Evolutionary conservation across 1,140 invertebrate species (phyloP), one percentile per base, ranked within the genome.

Genomic region (Calycopis cecrops): DNA sequence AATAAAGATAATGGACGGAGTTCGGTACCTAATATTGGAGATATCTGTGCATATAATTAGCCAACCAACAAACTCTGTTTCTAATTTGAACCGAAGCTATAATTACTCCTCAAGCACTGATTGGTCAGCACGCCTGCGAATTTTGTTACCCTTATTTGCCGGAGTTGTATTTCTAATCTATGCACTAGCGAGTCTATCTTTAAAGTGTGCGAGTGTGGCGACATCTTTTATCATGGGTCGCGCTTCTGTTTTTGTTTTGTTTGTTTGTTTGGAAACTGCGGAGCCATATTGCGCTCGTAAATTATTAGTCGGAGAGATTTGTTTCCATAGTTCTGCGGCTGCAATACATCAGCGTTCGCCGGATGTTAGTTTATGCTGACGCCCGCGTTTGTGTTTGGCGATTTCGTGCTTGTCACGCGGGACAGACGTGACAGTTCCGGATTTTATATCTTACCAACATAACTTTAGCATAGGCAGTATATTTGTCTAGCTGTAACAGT

Each of bases 271-370:
- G 75, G 69, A 65, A 79, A 75, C 71, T 73, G 69, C 67, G 76
- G 59, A 67, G 69, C 76, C 72, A 83, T 82, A 86, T 80, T 81
- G 80, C 79, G 74, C 70, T 68, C 71, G 76, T 86, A 81, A 86
- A 83, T 86, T 81, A 83, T 86, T 78, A 66, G 67, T 56, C 60
- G 62, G 72, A 76, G 80, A 86, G 80, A 86, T 85, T 85, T 85
- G 83, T 84, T 84, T 81, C 77, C 78, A 81, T 84, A 83, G 83
- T 80, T 78, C 73, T 79, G 83, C 74, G 79, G 80, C 76, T 65
- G 76, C 79, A 69, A 84, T 86, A 71, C 70, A 80, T 86, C 82
- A 85, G 65, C 71, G 71, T 79, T 76, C 67, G 69, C 72, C 78
- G 82, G 77, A 81, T 81, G 78, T 76, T 83, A 76, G 76, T 82